Percentiles rank a stretch among this genome's conserved stretches.
phyloP scores from a whole-genome alignment of 2,888 invertebrate species.

The Cremastinae sp. region DNA sequence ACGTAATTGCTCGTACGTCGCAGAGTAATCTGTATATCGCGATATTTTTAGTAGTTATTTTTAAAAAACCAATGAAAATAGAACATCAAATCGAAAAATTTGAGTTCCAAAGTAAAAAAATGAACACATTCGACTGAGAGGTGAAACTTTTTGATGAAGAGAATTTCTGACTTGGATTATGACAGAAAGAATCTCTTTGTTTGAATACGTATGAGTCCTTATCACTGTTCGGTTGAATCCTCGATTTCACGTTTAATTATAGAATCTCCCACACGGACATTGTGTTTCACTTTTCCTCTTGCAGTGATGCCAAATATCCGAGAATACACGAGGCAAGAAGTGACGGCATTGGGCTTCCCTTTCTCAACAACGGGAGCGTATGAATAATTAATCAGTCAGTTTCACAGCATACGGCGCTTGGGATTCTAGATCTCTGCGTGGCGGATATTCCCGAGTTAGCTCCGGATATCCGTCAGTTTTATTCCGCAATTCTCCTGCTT shows the following conservation, averaged over 20 bases:
- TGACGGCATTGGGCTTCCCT: constrained; percentile 67
- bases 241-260: constrained; percentile 10
- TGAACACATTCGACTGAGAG: no score
- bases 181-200: no score
- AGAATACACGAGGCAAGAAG: constrained; percentile 65
- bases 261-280: constrained; percentile 51
- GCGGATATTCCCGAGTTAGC: constrained; percentile 35
- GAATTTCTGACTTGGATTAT: no score
- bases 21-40: constrained; percentile 22
- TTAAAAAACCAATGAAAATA: no score
- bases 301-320: constrained; percentile 75
- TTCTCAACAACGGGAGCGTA: constrained; percentile 72
- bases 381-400: constrained; percentile 77
- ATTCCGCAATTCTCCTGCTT: neutral
- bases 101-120: no score
- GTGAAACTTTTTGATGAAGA: no score
- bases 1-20: constrained; percentile 40
- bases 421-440: constrained; percentile 50
- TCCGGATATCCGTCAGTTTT: constrained; percentile 1
- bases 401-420: constrained; percentile 62
- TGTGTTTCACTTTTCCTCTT: constrained; percentile 62
- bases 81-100: no score
- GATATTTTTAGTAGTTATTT: no score
- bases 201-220: neutral
- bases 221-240: neutral